Conservation (phyloP, 2,888 invertebrate genomes). For the Limnephilus lunatus region DNA sequence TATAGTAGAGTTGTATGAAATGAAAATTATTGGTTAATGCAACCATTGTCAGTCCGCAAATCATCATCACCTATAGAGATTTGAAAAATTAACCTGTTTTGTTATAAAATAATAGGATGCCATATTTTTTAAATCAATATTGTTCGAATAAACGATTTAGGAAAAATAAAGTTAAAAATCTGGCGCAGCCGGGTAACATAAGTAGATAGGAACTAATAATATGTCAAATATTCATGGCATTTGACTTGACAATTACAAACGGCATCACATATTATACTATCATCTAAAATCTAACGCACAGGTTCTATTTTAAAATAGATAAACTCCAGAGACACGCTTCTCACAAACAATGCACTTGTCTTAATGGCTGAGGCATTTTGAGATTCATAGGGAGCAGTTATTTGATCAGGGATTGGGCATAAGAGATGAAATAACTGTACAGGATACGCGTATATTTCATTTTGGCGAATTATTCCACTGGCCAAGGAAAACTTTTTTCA, state of each 20-base stretch:
- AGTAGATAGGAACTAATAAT: not conserved
- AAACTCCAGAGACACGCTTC: not conserved
- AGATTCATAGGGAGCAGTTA: not conserved
- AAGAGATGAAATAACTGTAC: too few relatives aligned
- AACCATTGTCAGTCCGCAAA: not conserved
- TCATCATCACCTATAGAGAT: not conserved
- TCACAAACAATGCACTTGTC: constrained; percentile 21
- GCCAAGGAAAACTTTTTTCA: too few relatives aligned
- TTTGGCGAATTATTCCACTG: too few relatives aligned
- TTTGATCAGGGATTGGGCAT: not conserved
- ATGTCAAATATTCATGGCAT: not conserved
- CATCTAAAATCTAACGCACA: not conserved
- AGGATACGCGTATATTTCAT: too few relatives aligned
- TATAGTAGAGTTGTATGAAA: too few relatives aligned
- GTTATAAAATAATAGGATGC: too few relatives aligned
- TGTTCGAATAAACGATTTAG: too few relatives aligned
- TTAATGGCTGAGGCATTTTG: not conserved
- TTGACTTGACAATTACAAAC: not conserved
- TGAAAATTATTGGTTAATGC: not conserved
- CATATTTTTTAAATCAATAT: too few relatives aligned
- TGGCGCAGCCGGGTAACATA: too few relatives aligned
- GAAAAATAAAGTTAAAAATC: not conserved
- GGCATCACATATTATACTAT: not conserved
- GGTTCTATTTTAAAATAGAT: not conserved
- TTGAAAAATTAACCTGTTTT: not conserved